phyloP scores from a whole-genome alignment of 2,797 vertebrate species.

The Pteronotus mesoamericanus region DNA sequence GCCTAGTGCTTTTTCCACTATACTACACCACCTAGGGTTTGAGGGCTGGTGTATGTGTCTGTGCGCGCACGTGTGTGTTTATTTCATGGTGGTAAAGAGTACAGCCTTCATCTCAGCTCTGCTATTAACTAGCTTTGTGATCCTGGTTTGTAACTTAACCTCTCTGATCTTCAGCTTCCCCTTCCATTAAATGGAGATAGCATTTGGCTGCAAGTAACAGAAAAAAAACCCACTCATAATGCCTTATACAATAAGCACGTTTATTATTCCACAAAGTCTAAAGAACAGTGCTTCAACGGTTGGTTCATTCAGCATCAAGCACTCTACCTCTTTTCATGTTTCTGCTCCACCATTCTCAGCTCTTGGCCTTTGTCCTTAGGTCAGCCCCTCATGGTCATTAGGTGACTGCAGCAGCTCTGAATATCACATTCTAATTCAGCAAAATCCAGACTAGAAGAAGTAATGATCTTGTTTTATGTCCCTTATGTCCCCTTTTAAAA shows the following conservation, averaged over 20 bases:
- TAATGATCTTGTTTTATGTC: neutral
- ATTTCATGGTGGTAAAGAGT: neutral
- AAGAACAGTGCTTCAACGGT: neutral
- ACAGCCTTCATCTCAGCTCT: neutral
- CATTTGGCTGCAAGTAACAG: constrained; percentile 27
- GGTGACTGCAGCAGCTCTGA: neutral
- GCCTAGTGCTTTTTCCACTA: neutral
- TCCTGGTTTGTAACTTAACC: neutral
- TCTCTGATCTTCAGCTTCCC: constrained; percentile 11
- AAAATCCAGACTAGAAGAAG: neutral
- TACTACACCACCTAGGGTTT: neutral
- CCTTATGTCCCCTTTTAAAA: neutral
- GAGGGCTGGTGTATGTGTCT: neutral
- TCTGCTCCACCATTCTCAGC: neutral
- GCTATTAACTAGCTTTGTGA: neutral
- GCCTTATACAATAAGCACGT: neutral
- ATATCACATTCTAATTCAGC: neutral
- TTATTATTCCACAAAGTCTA: neutral
- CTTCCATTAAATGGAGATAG: neutral
- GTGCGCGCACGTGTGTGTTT: neutral
- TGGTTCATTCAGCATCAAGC: neutral
- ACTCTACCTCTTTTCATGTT: neutral
- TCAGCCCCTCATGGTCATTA: neutral
- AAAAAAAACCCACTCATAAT: neutral
- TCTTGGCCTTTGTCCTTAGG: neutral